A percentile compares a stretch with the other conserved stretches of the same genome.
Conservation (phyloP, 2,888 invertebrate genomes). For the Chloroclystis v-ata region DNA sequence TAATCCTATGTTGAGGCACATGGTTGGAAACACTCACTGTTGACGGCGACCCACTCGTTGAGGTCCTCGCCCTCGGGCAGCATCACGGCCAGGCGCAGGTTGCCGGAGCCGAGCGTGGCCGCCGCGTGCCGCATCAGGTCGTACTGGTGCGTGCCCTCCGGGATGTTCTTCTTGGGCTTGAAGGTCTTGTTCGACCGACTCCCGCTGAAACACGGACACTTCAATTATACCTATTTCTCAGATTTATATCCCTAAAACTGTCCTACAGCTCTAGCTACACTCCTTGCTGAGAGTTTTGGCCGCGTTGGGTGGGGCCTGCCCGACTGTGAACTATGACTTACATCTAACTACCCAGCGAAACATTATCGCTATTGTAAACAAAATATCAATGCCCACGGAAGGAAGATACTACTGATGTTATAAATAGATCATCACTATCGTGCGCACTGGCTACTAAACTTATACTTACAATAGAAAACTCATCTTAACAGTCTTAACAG, state of each 20-base stretch:
- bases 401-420: slow-evolving; percentile 46
- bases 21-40: slow-evolving; percentile 85
- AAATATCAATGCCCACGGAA: slow-evolving; percentile 48
- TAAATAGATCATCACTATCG: slow-evolving; percentile 49
- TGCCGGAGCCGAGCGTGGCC: slow-evolving; percentile 97
- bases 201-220: slow-evolving; percentile 76
- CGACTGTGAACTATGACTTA: slow-evolving; percentile 23
- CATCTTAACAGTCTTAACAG: slow-evolving; percentile 70
- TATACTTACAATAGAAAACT: slow-evolving; percentile 82
- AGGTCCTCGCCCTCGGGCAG: slow-evolving; percentile 99
- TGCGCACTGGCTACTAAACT: slow-evolving; percentile 11
- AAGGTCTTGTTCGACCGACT: slow-evolving; percentile 97
- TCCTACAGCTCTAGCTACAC: too few species aligned
- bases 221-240: background rate
- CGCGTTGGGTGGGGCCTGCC: slow-evolving; percentile 11
- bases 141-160: slow-evolving; percentile 98
- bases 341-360: slow-evolving; percentile 26
- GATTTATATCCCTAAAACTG: too few species aligned
- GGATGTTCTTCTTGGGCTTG: slow-evolving; percentile 99
- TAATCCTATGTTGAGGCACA: too few species aligned
- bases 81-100: slow-evolving; percentile 96
- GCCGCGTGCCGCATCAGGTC: slow-evolving; percentile 99
- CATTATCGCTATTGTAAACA: slow-evolving; percentile 53
- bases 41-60: slow-evolving; percentile 99
- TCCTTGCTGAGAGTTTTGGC: too few species aligned